Evolutionary conservation across 2,113 vertebrate species (phyloP), one percentile per base, ranked within the genome.

Genomic region (Plestiodon gilberti): DNA sequence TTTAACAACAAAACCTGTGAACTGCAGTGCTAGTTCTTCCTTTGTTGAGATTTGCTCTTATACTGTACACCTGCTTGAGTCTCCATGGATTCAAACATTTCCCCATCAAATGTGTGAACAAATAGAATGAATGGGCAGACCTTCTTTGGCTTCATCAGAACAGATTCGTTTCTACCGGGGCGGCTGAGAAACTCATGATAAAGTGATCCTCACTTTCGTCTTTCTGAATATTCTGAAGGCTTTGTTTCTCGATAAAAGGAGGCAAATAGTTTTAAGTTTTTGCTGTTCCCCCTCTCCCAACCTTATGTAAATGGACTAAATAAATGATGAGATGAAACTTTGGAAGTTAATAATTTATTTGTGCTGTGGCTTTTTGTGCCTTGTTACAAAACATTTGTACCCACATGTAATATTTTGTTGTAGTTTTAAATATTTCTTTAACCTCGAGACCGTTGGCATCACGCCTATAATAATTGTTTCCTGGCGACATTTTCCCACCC

Each of bases 361-460:
- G 91, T 82, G 86, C 33, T 30, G 33, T 78, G 88, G 6, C 9
- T 90, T 92, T 95, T 92, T 91, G 76, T 86, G 52, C 65, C 81
- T 87, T 81, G 61, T 38, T 82, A 86, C 35, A 30, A 88, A 92
- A 93, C 87, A 91, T 86, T 90, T 83, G 38, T 62, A 80, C 77
- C 78, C 71, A 80, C 22, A 89, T 1, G 0, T 64, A 92, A 89
- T 90, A 87, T 92, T 95, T 94, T 91, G 88, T 78, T 93, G 74
- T 17, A 78, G 92, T 95, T 95, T 94, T 55, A 92, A 95, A 91
- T 88, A 92, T 38, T 40, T 93, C 91, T 93, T 93, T 87, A 92
- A 93, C 83, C 92, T 94, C 2, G 3, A 78, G 85, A 93, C 78
- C 78, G 71, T 74, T 92, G 90, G 91, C 93, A 87, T 10, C 15